phyloP scores from a whole-genome alignment of 2,888 invertebrate genomes.

The Agrenia bidenticulata region DNA sequence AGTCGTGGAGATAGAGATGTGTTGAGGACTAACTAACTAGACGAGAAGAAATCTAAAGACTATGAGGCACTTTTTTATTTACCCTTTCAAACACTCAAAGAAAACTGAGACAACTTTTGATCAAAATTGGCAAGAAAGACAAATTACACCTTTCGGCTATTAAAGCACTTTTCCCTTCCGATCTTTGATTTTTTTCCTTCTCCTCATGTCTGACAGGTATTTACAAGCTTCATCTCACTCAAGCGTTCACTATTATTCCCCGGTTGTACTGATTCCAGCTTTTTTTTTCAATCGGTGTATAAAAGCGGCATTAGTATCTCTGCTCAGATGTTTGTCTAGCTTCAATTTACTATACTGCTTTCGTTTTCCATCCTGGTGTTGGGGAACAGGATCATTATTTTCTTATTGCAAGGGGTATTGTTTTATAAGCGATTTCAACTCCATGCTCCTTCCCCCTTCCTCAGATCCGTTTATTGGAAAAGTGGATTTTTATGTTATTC shows the following conservation, averaged over 20 bases:
- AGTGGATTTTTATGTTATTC: conserved; percentile 13
- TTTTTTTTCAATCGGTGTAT: background rate
- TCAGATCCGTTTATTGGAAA: conserved; percentile 11
- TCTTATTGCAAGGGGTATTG: conserved; percentile 2
- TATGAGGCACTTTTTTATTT: conserved; percentile 5
- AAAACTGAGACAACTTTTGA: conserved; percentile 13
- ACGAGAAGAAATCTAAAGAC: too few species aligned
- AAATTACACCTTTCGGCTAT: conserved; percentile 6
- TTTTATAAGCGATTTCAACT: conserved; percentile 2
- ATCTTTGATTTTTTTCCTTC: conserved; percentile 1
- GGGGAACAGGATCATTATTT: conserved; percentile 1
- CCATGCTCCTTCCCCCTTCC: background rate
- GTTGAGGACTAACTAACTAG: too few species aligned
- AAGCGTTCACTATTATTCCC: background rate
- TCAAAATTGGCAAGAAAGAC: conserved; percentile 13
- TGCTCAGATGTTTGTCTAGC: too few species aligned
- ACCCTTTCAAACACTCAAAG: conserved; percentile 8
- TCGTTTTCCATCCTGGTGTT: too few species aligned
- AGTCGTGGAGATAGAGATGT: too few species aligned
- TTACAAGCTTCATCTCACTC: background rate
- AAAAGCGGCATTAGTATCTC: too few species aligned
- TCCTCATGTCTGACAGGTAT: conserved; percentile 1
- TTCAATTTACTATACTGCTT: too few species aligned
- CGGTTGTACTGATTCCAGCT: background rate
- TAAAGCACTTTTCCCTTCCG: conserved; percentile 2